These are phyloP conservation scores for Galeopterus variegatus DNA, from an alignment of 2,113 vertebrate species.

Conservation along the genomic window DNA sequence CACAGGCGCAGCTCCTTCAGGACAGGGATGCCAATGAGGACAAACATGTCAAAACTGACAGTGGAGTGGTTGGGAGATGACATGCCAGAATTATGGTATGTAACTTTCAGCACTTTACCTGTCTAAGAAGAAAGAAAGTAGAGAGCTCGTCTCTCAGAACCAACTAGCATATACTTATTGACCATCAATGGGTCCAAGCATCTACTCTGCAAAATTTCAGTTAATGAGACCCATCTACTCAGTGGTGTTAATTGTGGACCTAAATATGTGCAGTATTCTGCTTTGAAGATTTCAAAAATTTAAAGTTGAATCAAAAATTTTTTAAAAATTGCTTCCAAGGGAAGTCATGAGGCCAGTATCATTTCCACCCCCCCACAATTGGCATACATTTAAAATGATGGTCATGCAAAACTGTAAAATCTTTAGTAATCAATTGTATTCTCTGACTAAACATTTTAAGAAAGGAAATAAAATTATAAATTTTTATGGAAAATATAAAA, in stretches of 20 bases:
- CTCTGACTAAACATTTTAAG: conserved; percentile 3
- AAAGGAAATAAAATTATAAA: not conserved
- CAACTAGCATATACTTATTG: not conserved
- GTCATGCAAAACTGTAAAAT: not conserved
- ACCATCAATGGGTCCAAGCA: not conserved
- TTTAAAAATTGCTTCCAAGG: not conserved
- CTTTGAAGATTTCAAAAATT: not conserved
- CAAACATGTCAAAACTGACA: conserved; percentile 47
- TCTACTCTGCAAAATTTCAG: not conserved
- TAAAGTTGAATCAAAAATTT: not conserved
- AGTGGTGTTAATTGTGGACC: not conserved
- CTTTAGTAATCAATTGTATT: not conserved
- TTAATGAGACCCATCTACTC: not conserved
- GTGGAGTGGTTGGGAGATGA: not conserved
- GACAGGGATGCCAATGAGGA: conserved; percentile 66
- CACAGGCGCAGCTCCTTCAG: conserved; percentile 63
- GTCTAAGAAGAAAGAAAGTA: not conserved
- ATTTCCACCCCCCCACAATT: not conserved
- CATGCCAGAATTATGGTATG: not conserved
- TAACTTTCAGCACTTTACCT: not conserved
- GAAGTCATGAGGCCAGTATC: not conserved
- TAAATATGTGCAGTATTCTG: not conserved
- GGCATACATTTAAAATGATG: not conserved
- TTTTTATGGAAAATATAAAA: not conserved
- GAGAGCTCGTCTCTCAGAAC: not conserved